These are phyloP conservation scores for Rallus limicola DNA, from an alignment of 2,113 vertebrate species.

Conservation along the genomic window DNA sequence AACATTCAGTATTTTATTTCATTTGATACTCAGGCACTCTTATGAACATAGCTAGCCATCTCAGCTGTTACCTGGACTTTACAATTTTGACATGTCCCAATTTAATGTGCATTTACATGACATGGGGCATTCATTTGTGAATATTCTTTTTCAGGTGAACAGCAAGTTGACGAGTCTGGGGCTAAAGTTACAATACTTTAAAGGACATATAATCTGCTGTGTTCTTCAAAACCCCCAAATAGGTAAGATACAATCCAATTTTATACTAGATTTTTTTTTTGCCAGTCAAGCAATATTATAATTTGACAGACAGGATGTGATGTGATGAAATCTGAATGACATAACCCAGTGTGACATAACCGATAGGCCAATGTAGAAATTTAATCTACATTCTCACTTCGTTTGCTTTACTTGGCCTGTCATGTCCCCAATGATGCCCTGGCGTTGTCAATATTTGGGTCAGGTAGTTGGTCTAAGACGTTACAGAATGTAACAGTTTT, in stretches of 20 bases:
- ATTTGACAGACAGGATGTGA: background rate
- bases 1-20: background rate
- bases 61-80: background rate
- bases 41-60: background rate
- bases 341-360: conserved; percentile 15
- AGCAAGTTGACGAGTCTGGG: background rate
- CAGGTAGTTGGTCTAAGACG: background rate
- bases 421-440: accelerated
- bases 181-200: background rate
- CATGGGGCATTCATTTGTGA: background rate
- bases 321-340: conserved; percentile 38
- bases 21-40: background rate
- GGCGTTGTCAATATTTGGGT: background rate
- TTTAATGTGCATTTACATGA: background rate
- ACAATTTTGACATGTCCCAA: background rate
- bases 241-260: conserved; percentile 61
- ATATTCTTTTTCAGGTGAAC: background rate
- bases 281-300: conserved; percentile 36
- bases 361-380: background rate
- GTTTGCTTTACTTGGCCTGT: background rate
- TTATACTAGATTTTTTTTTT: background rate
- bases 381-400: conserved; percentile 11
- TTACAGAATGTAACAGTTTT: background rate
- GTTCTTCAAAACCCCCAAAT: conserved; percentile 51
- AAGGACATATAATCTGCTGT: conserved; percentile 63